Conservation (phyloP, 2,113 vertebrate genomes). For the Elephas maximus region DNA sequence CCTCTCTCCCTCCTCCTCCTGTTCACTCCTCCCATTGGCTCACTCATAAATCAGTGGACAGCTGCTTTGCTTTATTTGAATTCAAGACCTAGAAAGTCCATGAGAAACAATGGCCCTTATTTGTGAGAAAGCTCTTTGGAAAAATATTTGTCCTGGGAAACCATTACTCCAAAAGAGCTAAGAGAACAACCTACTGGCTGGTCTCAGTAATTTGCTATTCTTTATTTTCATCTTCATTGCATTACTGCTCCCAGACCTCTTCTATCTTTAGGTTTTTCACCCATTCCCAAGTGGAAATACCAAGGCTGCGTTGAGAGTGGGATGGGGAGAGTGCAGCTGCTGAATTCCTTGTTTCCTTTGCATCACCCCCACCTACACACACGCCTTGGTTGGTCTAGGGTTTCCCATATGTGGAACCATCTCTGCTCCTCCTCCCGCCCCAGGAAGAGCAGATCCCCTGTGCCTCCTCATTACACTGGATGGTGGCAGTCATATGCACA, state of each 20-base stretch:
- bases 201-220: background rate
- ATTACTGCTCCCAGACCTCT: background rate
- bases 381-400: background rate
- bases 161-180: background rate
- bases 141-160: background rate
- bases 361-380: background rate
- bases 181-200: background rate
- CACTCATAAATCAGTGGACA: background rate
- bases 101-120: background rate
- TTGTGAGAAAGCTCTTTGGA: background rate
- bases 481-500: background rate
- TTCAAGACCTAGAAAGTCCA: background rate
- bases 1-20: background rate
- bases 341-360: background rate
- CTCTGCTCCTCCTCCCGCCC: background rate
- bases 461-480: background rate
- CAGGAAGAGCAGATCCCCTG: background rate
- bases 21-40: background rate
- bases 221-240: background rate
- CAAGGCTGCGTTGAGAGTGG: background rate
- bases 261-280: background rate
- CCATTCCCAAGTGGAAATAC: background rate
- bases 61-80: background rate
- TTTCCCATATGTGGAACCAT: background rate
- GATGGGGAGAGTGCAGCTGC: background rate